Base-by-base conservation (phyloP, 2,888 invertebrate genomes). In the Sinodicranocentrus sp. region DNA sequence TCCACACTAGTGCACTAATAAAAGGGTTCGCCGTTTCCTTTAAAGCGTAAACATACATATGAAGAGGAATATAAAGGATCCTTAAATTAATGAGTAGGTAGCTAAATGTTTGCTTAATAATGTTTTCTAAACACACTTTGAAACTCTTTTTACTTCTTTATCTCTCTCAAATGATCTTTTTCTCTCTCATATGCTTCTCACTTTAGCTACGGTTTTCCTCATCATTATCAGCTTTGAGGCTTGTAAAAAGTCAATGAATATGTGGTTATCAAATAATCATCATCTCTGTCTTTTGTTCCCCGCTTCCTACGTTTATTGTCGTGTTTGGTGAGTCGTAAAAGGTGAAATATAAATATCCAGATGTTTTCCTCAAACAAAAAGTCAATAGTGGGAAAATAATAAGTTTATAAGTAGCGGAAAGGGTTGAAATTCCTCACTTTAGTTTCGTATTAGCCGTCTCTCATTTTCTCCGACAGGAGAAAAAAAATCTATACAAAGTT, bases 401-500 rank as follows among this genome's bases (percentile, higher is more conserved):
- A 67, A 76, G 72, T 80, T 80, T 54, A 33, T 63, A 33, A 80
- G 76, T 77, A 77, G 54, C 61, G 63, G 83, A 83, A 83, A 72
- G 83, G 83, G 83, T 83, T 83, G 83, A 83, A 83, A 83, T 83
- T 83, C 77, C 82, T 76, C 82, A 82, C 82, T 68, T 76, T 70
- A 75, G 72, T 82, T 65, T 65, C n/a, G 65, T 25, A 65, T 54
- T 59, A 33, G 5, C 28, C 33, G 10, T n/a, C n/a, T n/a, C n/a
- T n/a, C n/a, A n/a, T n/a, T n/a, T n/a, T n/a, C n/a, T n/a, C n/a
- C n/a, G n/a, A n/a, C 39, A 39, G 39, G 6, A 39, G 39, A 39
- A 39, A 39, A 1, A 52, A 44, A 25, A 39, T 23, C 26, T 13
- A 23, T 28, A 15, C 26, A 65, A 65, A 26, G 25, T 8, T 26